A percentile compares a stretch with the other conserved stretches of the same genome.
phyloP scores from a whole-genome alignment of 1,140 invertebrate species.

The Papilio helenus region DNA sequence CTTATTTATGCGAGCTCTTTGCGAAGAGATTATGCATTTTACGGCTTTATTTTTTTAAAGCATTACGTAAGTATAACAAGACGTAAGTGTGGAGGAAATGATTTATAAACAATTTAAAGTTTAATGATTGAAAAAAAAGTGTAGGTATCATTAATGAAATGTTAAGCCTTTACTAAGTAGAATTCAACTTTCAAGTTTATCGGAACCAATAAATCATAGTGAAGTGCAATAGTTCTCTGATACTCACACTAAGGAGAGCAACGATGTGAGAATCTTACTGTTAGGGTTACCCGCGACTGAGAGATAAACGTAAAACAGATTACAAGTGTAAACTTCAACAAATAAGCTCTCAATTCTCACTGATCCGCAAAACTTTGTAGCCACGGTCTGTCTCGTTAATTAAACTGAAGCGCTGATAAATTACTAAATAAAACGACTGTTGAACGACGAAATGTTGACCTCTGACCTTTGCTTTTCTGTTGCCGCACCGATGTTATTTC shows the following conservation, averaged over 20 bases:
- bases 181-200: not conserved
- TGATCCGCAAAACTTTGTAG: not conserved
- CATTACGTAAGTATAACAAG: not conserved
- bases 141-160: too few relatives aligned
- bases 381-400: not conserved
- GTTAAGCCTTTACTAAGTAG: too few relatives aligned
- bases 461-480: not conserved
- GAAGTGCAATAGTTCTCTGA: not conserved
- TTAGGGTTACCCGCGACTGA: not conserved
- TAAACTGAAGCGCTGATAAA: slow-evolving; percentile 6
- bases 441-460: not conserved
- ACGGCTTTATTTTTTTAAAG: not conserved
- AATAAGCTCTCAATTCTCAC: slow-evolving; percentile 3
- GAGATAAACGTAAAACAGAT: not conserved
- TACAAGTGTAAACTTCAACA: slow-evolving; percentile 7
- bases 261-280: not conserved
- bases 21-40: slow-evolving; percentile 24
- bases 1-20: slow-evolving; percentile 27
- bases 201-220: not conserved
- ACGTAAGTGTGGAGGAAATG: not conserved
- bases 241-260: not conserved
- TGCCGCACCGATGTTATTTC: not conserved
- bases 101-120: not conserved
- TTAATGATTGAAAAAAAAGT: not conserved
- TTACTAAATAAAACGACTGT: not conserved